Evolutionary conservation across 2,797 vertebrate species (phyloP), one percentile per base, ranked within the genome.

Genomic region (Megalops cyprinoides): DNA sequence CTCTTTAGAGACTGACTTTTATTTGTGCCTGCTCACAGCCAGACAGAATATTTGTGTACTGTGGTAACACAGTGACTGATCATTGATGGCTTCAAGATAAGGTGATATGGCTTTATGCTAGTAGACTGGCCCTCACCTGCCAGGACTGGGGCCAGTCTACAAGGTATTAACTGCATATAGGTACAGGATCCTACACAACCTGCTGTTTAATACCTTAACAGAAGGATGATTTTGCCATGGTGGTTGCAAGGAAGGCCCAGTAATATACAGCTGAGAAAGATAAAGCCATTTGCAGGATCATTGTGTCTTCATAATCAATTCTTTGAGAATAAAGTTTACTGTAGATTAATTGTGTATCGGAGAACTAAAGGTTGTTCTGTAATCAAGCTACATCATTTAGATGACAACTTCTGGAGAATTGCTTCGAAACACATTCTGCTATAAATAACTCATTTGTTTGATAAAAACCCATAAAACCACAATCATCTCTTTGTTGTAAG

Each of bases 1-100:
- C n/a, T 34, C 10, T 51, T 76, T 1, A 25, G 71, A 74, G 71
- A 28, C 51, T 28, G 42, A 80, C 31, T 37, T 80, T 60, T 55
- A 25, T 25, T 37, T 18, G 10, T 9, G 28, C 8, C 2, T 7
- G 0, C 8, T 34, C 51, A 28, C 37, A 23, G 28, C 53, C 55
- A 28, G 20, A 18, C 39, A 31, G 25, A 12, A 20, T 25, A 44
- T 23, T 5, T 14, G 31, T 73, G 15, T 4, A 25, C 53, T 48
- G 71, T 34, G 51, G 46, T 28, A 48, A 60, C 48, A 49, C 60
- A 1, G 42, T 49, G 60, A 18, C 44, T 1, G 4, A 51, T 28
- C 34, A 14, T 78, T 78, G 6, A 78, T 18, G 56, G 23, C 46
- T 51, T 46, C 58, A 49, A 14, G 23, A 34, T 37, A 18, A 44